Conservation (phyloP, 92 coral and sea anemone species). For the Nematostella vectensis region DNA sequence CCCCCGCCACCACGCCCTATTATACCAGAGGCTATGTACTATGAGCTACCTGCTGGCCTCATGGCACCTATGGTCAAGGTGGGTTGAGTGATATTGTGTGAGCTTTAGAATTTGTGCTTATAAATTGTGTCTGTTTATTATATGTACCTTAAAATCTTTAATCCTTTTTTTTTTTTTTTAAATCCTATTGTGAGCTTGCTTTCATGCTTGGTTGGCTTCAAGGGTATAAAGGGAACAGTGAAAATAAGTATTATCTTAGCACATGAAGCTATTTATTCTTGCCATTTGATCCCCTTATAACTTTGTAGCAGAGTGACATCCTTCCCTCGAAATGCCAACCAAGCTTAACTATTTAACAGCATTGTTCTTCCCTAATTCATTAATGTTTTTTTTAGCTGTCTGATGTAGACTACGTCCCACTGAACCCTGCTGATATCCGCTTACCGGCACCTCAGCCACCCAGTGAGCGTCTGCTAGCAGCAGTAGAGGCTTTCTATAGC, state of each 20-base stretch:
- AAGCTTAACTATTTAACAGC: no score
- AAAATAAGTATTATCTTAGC: no score
- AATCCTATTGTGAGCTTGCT: no score
- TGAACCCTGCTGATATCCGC: slow-evolving; percentile 66
- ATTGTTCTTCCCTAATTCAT: no score
- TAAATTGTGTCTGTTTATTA: not conserved
- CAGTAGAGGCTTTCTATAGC: slow-evolving; percentile 97
- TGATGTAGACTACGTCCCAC: slow-evolving; percentile 87
- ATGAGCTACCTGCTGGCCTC: slow-evolving; percentile 95
- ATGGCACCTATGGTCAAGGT: slow-evolving; percentile 96
- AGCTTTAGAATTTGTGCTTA: not conserved
- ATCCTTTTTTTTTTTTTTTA: not conserved
- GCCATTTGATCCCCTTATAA: no score
- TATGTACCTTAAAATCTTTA: no score
- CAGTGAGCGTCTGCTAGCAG: slow-evolving; percentile 83
- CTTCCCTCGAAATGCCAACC: no score
- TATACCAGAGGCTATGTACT: slow-evolving; percentile 88
- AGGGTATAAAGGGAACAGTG: no score
- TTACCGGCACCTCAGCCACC: slow-evolving; percentile 99
- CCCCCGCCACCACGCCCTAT: slow-evolving; percentile 80
- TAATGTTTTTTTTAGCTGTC: no score
- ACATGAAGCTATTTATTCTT: no score
- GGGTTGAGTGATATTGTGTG: slow-evolving; percentile 1
- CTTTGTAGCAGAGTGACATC: no score
- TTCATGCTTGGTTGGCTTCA: no score